Percentiles rank a stretch among this genome's conserved stretches.
These are phyloP conservation scores for Murina feae DNA, from an alignment of 2,113 vertebrate genomes.

Conservation along the genomic window DNA sequence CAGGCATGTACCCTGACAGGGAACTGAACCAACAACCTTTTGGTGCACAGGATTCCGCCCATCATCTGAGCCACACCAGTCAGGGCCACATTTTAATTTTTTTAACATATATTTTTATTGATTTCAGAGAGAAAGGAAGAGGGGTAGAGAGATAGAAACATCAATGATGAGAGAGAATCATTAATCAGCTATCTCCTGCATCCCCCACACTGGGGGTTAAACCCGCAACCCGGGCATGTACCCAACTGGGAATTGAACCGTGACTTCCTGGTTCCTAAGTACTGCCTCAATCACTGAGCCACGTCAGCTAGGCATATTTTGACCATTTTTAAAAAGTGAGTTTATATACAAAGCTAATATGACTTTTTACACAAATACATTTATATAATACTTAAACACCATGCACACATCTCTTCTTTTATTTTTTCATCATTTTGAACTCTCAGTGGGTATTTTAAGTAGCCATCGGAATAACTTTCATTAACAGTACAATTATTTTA, in stretches of 20 bases:
- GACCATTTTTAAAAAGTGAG: slow-evolving; percentile 11
- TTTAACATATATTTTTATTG: too few relatives aligned
- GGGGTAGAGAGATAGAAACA: too few relatives aligned
- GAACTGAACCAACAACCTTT: too few relatives aligned
- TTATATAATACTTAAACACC: neutral
- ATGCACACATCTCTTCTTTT: neutral
- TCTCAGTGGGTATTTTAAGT: slow-evolving; percentile 16
- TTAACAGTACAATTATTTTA: neutral
- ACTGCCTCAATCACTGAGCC: neutral
- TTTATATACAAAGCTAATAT: slow-evolving; percentile 12
- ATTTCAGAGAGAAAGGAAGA: too few relatives aligned
- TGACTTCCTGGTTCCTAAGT: neutral
- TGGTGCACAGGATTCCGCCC: too few relatives aligned
- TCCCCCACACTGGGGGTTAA: neutral
- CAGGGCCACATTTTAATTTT: too few relatives aligned
- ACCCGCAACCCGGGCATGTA: too few relatives aligned
- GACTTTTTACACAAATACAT: neutral
- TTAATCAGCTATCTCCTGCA: neutral
- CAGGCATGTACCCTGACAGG: too few relatives aligned
- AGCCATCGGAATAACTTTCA: slow-evolving; percentile 27
- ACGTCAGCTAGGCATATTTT: neutral
- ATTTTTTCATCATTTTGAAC: slow-evolving; percentile 48
- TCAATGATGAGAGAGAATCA: too few relatives aligned
- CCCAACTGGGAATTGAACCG: neutral
- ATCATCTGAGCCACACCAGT: too few relatives aligned